Conservation (phyloP, 2,113 vertebrate species). For the Dermatemys mawii region DNA sequence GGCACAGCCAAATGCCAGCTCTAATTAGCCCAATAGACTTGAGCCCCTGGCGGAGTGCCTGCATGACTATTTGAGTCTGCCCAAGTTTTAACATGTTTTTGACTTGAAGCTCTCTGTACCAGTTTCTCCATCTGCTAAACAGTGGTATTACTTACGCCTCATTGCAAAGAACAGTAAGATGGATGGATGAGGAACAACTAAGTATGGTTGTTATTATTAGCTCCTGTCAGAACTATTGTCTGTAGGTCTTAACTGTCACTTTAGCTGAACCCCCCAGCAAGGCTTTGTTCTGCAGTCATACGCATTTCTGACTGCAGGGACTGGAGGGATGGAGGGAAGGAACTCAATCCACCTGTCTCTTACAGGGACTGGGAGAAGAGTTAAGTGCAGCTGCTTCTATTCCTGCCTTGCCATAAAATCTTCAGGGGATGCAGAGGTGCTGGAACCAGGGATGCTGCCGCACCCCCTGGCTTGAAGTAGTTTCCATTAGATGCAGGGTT, state of each 20-base stretch:
- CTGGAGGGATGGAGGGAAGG: not conserved
- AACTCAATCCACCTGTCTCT: not conserved
- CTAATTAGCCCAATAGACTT: not conserved
- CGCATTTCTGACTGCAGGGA: too few relatives aligned
- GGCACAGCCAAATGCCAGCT: not conserved
- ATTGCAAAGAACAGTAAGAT: not conserved
- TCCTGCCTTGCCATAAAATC: not conserved
- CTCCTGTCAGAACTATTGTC: rapidly evolving
- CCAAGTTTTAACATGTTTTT: not conserved
- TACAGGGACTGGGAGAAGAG: not conserved
- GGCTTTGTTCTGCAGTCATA: not conserved
- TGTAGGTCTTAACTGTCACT: rapidly evolving
- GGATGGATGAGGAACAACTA: rapidly evolving
- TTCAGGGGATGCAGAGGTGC: too few relatives aligned
- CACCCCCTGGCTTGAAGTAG: too few relatives aligned
- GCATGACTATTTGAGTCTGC: not conserved
- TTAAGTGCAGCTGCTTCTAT: not conserved
- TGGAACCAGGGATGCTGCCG: too few relatives aligned
- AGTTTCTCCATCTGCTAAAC: not conserved
- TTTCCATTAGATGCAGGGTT: too few relatives aligned
- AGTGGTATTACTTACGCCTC: not conserved
- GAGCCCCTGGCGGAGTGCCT: not conserved
- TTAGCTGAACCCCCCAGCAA: not conserved
- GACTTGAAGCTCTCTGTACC: not conserved
- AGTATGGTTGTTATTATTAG: not conserved